Evolutionary conservation across 2,113 vertebrate species (phyloP).

Genomic region (Protobothrops mucrosquamatus): DNA sequence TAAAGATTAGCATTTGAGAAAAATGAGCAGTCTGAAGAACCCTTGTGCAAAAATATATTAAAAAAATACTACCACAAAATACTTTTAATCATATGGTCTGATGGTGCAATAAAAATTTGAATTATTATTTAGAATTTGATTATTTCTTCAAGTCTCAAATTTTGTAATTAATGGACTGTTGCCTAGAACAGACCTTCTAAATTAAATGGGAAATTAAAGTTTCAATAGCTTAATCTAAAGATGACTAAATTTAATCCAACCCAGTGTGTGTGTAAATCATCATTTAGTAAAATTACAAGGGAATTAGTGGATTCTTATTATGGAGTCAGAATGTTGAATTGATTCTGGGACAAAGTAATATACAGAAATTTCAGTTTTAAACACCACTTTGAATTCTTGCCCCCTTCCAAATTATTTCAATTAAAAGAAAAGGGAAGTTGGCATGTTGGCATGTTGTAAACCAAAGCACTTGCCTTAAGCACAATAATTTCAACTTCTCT

Average conservation of each 20-base stretch:
- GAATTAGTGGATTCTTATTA: background rate
- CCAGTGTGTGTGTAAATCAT: background rate
- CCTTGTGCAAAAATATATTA: background rate
- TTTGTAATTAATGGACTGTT: background rate
- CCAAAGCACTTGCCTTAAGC: background rate
- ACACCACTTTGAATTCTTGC: background rate
- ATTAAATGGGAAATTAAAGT: background rate
- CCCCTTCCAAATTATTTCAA: background rate
- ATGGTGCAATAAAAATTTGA: background rate
- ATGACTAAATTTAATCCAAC: too few species aligned
- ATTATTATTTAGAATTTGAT: background rate
- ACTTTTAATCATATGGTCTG: background rate
- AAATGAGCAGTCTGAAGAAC: background rate
- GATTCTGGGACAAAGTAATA: background rate
- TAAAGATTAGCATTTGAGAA: background rate
- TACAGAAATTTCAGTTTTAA: background rate
- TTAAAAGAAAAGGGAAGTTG: background rate
- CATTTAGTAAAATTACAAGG: background rate
- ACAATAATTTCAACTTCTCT: background rate
- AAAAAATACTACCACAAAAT: background rate
- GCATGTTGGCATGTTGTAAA: background rate
- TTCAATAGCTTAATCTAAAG: background rate
- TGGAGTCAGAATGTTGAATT: background rate
- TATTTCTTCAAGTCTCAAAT: background rate
- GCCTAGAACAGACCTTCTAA: background rate